phyloP scores from a whole-genome alignment of 2,888 invertebrate species.

The Drosophila aldrichi region DNA sequence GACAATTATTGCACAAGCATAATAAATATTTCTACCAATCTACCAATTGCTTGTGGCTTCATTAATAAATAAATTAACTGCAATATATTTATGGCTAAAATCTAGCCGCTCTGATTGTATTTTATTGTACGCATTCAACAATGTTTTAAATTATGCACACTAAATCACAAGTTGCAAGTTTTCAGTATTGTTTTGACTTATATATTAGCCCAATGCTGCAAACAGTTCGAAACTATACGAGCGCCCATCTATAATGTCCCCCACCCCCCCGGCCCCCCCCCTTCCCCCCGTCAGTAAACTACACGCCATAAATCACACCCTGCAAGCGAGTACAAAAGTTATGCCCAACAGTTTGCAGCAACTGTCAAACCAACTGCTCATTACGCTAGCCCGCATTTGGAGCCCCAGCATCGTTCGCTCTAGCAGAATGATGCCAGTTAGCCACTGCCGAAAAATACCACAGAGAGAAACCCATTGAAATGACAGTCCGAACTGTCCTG shows the following conservation, averaged over 20 bases:
- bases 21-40: not conserved
- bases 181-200: constrained; percentile 55
- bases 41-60: not conserved
- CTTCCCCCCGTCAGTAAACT: too few species aligned
- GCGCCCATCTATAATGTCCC: constrained; percentile 56
- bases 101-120: constrained; percentile 18
- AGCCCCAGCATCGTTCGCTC: not conserved
- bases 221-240: constrained; percentile 45
- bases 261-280: too few species aligned
- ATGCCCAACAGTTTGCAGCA: constrained; percentile 66
- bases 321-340: constrained; percentile 60
- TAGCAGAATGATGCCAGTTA: constrained; percentile 36
- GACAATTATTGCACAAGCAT: not conserved
- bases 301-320: constrained; percentile 68
- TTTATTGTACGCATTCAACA: constrained; percentile 29
- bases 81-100: constrained; percentile 10
- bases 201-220: constrained; percentile 50
- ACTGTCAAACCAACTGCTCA: constrained; percentile 80
- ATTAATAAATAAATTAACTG: constrained; percentile 25
- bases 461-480: constrained; percentile 42
- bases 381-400: constrained; percentile 51
- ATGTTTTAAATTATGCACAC: constrained; percentile 41
- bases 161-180: constrained; percentile 51
- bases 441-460: constrained; percentile 36
- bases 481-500: constrained; percentile 41